A percentile compares a stretch with the other conserved stretches of the same genome.
These are phyloP conservation scores for Malachius bipustulatus DNA, from an alignment of 2,888 invertebrate species.

Conservation along the genomic window DNA sequence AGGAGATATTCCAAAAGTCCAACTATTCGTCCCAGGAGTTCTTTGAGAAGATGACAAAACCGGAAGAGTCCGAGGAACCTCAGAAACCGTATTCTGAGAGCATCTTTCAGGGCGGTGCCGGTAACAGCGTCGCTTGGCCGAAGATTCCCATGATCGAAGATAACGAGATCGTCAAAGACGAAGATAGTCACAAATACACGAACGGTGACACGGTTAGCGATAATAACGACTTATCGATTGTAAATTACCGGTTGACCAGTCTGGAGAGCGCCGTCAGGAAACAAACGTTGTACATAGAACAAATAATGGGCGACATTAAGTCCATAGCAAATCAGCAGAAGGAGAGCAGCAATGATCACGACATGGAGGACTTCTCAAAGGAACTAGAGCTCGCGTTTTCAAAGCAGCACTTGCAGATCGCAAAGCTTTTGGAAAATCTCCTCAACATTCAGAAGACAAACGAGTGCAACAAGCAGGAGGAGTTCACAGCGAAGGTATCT, in stretches of 20 bases:
- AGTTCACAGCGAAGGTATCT: slow-evolving; percentile 41
- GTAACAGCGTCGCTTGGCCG: slow-evolving; percentile 24
- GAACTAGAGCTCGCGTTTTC: slow-evolving; percentile 32
- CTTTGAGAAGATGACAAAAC: slow-evolving; percentile 30
- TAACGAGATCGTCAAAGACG: slow-evolving; percentile 22
- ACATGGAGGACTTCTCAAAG: slow-evolving; percentile 27
- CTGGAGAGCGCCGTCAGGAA: slow-evolving; percentile 31
- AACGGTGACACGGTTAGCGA: slow-evolving; percentile 7
- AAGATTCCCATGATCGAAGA: slow-evolving; percentile 25
- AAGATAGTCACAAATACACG: slow-evolving; percentile 16
- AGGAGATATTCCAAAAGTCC: slow-evolving; percentile 63
- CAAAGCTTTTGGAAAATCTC: slow-evolving; percentile 33
- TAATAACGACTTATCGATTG: slow-evolving; percentile 5
- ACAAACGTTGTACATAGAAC: slow-evolving; percentile 30
- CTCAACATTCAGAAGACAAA: slow-evolving; percentile 35
- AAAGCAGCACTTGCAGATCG: slow-evolving; percentile 32
- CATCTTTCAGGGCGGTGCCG: slow-evolving; percentile 18
- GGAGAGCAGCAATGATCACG: slow-evolving; percentile 18
- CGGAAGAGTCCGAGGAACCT: slow-evolving; percentile 17
- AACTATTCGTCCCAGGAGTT: slow-evolving; percentile 29
- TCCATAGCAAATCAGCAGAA: slow-evolving; percentile 20
- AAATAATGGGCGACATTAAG: slow-evolving; percentile 29
- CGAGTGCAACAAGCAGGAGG: slow-evolving; percentile 41
- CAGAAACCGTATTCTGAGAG: slow-evolving; percentile 16
- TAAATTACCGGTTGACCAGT: slow-evolving; percentile 28